phyloP scores from a whole-genome alignment of 2,113 vertebrate genomes.

The Opisthocomus hoazin region DNA sequence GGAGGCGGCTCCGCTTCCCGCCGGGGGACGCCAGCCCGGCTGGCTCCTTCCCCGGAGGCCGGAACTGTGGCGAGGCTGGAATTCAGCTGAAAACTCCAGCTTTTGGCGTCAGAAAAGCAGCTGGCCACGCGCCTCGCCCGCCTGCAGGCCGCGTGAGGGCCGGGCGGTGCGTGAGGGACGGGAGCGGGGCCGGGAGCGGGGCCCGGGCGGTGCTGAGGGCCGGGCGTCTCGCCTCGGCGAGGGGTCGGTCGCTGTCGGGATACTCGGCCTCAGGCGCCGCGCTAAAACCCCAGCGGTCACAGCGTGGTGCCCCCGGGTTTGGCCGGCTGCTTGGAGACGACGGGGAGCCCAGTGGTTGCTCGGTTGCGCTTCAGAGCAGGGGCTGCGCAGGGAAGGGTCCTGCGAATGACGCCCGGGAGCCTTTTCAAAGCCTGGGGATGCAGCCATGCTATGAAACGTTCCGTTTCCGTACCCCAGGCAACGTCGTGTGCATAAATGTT shows the following conservation, averaged over 20 bases:
- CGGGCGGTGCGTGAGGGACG: too few species aligned
- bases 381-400: not conserved
- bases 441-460: fast-evolving
- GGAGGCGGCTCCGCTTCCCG: not conserved
- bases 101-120: not conserved
- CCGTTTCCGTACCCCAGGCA: not conserved
- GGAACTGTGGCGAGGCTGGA: not conserved
- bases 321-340: not conserved
- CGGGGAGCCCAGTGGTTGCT: not conserved
- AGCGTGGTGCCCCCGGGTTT: not conserved
- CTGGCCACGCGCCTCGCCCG: too few species aligned
- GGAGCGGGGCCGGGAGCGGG: too few species aligned
- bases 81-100: not conserved
- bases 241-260: not conserved
- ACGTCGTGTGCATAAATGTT: not conserved
- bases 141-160: too few species aligned
- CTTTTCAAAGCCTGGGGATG: not conserved
- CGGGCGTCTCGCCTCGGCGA: not conserved
- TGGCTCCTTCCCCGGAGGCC: not conserved
- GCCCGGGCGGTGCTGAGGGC: too few species aligned
- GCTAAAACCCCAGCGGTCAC: not conserved
- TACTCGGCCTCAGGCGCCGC: fast-evolving
- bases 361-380: not conserved
- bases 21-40: not conserved
- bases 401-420: not conserved